phyloP scores from a whole-genome alignment of 1,140 invertebrate genomes.

The Druon quercuslanigerum region DNA sequence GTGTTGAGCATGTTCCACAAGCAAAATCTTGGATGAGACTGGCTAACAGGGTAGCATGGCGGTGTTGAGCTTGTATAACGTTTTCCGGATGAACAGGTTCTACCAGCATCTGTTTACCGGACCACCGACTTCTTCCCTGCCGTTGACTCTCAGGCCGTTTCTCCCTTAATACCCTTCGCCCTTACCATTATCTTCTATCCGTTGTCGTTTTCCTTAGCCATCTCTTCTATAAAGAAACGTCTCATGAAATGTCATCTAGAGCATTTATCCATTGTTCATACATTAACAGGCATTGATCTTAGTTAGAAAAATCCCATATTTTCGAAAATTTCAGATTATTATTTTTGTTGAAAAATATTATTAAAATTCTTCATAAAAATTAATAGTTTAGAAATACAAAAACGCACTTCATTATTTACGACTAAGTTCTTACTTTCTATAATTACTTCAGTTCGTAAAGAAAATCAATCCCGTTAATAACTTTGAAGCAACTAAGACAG shows the following conservation, averaged over 20 bases:
- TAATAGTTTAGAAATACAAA: too few species aligned
- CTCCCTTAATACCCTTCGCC: slow-evolving; percentile 27
- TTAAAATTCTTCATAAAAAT: too few species aligned
- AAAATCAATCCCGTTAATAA: slow-evolving; percentile 11
- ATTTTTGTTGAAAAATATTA: too few species aligned
- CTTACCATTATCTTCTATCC: slow-evolving; percentile 16
- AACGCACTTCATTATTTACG: too few species aligned
- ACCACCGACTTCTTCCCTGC: slow-evolving; percentile 52
- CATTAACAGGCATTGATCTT: too few species aligned
- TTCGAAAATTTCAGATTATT: too few species aligned
- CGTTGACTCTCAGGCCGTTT: slow-evolving; percentile 51
- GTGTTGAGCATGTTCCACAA: slow-evolving; percentile 50
- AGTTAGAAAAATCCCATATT: too few species aligned
- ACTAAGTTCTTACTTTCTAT: too few species aligned
- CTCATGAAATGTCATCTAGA: not conserved
- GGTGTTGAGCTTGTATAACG: slow-evolving; percentile 63
- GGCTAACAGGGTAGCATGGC: slow-evolving; percentile 47
- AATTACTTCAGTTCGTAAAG: not conserved
- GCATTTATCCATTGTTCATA: not conserved
- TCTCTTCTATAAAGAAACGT: not conserved
- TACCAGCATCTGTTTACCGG: slow-evolving; percentile 64
- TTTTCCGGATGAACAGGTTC: slow-evolving; percentile 64
- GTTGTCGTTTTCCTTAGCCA: not conserved
- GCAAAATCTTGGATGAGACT: slow-evolving; percentile 60
- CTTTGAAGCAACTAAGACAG: slow-evolving; percentile 9